Evolutionary conservation across 1,140 invertebrate genomes (phyloP), one percentile per base, ranked within the genome.

Genomic region (Agrypnia vestita): DNA sequence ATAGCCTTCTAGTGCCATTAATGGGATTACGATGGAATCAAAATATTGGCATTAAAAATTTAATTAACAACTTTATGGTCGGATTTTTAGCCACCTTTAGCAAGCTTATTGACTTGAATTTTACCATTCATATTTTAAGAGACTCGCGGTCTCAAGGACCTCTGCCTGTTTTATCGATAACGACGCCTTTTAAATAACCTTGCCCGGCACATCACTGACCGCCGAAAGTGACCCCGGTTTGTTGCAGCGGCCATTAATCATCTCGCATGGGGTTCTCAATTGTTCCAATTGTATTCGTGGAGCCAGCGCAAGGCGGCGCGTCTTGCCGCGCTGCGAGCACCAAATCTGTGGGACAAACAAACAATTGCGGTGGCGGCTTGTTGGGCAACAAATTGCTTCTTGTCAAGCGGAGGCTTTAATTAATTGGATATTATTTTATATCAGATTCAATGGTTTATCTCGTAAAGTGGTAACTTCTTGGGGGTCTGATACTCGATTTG

Each of bases 291-390:
- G 64, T 3, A 13, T 47, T 13, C n/a, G n/a, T n/a, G n/a, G n/a
- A n/a, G n/a, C n/a, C 35, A 46, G n/a, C 8, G 43, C 44, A 44
- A 67, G 44, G n/a, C n/a, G n/a, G 25, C 6, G 62, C 64, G 21
- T 62, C 19, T 44, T n/a, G 59, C 0, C 25, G 25, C 12, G 21
- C 11, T 13, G 4, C 15, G 21, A 17, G 64, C n/a, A 69, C 64
- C 35, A 49, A 69, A 69, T 69, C 64, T 69, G 64, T 47, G n/a
- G 64, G 64, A 21, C 35, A 35, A 69, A 69, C 64, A 69, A 69
- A n/a, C 64, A 69, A 69, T 69, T 69, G 64, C 4, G 25, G 25
- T 15, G 35, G 44, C 17, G 64, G 64, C 64, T 46, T 69, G 44
- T 69, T 15, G 64, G 64, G 46, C 64, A 69, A 49, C 64, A 69